phyloP scores from a whole-genome alignment of 30 jellyfish, hydroid and myxozoan species.

The Aurelia coerulea region DNA sequence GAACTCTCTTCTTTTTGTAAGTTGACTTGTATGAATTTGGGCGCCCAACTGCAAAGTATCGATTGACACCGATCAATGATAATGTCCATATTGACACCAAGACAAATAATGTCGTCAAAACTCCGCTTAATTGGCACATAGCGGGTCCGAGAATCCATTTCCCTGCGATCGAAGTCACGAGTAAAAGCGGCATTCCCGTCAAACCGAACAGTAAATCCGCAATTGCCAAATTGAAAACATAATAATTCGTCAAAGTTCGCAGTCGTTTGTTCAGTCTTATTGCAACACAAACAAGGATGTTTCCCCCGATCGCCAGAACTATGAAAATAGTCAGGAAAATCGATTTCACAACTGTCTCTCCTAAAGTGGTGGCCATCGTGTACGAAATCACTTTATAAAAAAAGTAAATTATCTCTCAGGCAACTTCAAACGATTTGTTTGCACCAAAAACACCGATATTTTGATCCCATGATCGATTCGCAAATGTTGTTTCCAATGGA shows the following conservation, averaged over 20 bases:
- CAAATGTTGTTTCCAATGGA: too few relatives aligned
- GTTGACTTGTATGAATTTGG: slow-evolving; percentile 60
- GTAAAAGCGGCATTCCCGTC: slow-evolving; percentile 82
- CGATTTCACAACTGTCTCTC: slow-evolving; percentile 70
- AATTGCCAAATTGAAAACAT: slow-evolving; percentile 88
- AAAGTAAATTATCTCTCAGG: background rate
- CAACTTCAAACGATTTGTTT: background rate
- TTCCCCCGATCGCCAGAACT: slow-evolving; percentile 75
- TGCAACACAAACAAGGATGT: slow-evolving; percentile 76
- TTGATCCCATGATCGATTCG: background rate
- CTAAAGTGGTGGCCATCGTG: slow-evolving; percentile 33
- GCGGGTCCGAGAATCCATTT: slow-evolving; percentile 88
- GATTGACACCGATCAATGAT: slow-evolving; percentile 83
- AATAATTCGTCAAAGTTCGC: slow-evolving; percentile 86
- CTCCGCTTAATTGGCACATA: slow-evolving; percentile 84
- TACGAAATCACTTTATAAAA: too few relatives aligned
- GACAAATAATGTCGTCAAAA: slow-evolving; percentile 76
- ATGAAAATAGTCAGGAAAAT: slow-evolving; percentile 58
- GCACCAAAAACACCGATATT: background rate
- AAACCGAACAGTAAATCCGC: slow-evolving; percentile 88
- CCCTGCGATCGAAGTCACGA: slow-evolving; percentile 83
- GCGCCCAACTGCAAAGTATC: slow-evolving; percentile 91
- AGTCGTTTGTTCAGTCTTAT: slow-evolving; percentile 63
- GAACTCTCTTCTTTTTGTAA: slow-evolving; percentile 67
- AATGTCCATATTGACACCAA: slow-evolving; percentile 93